phyloP scores from a whole-genome alignment of 2,113 vertebrate species.

The Daboia siamensis region DNA sequence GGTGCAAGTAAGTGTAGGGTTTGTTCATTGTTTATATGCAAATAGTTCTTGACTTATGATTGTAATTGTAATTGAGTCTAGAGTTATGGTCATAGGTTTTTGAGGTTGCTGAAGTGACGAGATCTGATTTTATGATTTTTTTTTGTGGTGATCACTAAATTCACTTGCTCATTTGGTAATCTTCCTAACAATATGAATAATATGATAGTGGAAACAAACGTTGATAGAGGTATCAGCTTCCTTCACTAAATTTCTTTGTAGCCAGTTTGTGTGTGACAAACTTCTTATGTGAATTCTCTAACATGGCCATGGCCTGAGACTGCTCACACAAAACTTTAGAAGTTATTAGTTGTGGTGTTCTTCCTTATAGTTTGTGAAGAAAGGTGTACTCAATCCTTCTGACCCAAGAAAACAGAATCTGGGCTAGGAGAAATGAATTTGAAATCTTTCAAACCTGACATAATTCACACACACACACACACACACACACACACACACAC shows the following conservation, averaged over 20 bases:
- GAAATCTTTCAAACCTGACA: not conserved
- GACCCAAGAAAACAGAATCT: not conserved
- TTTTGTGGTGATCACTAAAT: not conserved
- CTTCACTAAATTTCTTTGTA: not conserved
- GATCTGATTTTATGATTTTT: not conserved
- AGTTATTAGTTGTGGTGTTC: no score
- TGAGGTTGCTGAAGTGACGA: not conserved
- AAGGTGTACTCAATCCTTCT: not conserved
- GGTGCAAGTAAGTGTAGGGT: not conserved
- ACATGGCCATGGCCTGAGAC: not conserved
- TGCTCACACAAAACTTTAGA: not conserved
- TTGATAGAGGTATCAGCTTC: not conserved
- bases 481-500: not conserved
- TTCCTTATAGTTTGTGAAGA: not conserved
- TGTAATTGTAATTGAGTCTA: not conserved
- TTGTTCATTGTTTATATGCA: not conserved
- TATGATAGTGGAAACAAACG: not conserved
- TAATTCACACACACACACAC: not conserved
- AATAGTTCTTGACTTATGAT: not conserved
- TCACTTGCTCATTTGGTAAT: not conserved
- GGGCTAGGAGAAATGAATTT: not conserved
- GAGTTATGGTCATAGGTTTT: not conserved
- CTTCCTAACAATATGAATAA: not conserved
- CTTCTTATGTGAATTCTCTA: not conserved
- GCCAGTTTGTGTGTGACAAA: not conserved